Base-by-base conservation (phyloP, 2,888 invertebrate species). In the Pterostichus madidus region DNA sequence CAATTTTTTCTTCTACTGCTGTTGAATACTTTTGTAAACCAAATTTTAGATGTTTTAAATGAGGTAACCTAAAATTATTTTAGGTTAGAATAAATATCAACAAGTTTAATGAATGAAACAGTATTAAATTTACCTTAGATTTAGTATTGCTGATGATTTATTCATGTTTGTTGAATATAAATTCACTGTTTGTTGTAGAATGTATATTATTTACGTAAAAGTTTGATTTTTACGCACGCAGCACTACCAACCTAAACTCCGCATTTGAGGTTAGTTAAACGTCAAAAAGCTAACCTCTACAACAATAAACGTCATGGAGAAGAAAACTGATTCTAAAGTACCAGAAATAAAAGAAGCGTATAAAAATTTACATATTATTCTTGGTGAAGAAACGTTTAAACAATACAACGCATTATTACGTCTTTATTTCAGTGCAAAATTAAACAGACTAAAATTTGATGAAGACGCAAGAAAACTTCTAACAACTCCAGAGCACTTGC, bases 371-470 rank as follows among this genome's bases (percentile, higher is more conserved):
- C 92, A 93, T 83, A 91, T 92, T 15, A 92, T 93, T 0, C 89
- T 96, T 6, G 94, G 94, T 7, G 95, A 95, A 75, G 94, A 94
- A 88, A 91, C 93, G 2, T 93, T 93, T 83, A 92, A 89, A 87
- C 90, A 93, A 88, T 96, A 96, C 88, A 93, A 95, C 86, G 91
- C 91, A 73, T 92, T 94, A 85, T 93, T 96, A 92, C 95, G 94
- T 85, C 91, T 94, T 77, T 96, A 95, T 95, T 96, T 96, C 86
- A 92, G 93, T 78, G 92, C 92, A 88, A 93, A 96, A 90, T 92
- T 95, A 84, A 94, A 95, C 0, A 96, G 96, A 88, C 95, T 96
- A 88, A 95, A 97, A 86, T 97, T 98, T 88, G 97, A 97, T 87
- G 89, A 90, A 11, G 95, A 95, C 90, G 95, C 96, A 5, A 92